Base-by-base conservation (phyloP, 2,888 invertebrate species). In the Pyralis farinalis region DNA sequence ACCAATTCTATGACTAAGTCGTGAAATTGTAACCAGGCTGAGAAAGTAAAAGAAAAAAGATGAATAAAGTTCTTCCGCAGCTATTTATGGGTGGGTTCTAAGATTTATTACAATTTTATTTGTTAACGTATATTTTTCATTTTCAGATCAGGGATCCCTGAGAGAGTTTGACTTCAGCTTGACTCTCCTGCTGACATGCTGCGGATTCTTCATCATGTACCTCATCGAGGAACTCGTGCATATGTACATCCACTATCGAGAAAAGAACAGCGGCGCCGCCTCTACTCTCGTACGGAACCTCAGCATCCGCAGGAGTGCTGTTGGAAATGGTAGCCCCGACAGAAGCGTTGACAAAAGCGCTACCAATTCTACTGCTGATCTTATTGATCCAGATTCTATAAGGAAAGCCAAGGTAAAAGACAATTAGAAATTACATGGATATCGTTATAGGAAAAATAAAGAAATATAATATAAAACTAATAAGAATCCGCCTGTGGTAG, bases 221-320 rank as follows among this genome's bases (percentile, higher is more conserved):
- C 78, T 95, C 6, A 92, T 96, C n/a, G 96, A 96, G 56, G 95
- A 96, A 63, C 54, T 93, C 34, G 94, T 95, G 1, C 95, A 96
- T 62, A 66, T 91, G 34, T 93, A 94, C 65, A 85, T 96, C 37
- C 90, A 91, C 61, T 67, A 77, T 3, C 73, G 92, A 31, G 89
- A 90, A 55, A 77, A 70, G 46, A 75, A 54, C 43, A 74, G 65
- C 42, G 77, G 79, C 0, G 55, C 64, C 11, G 39, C 54, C 0
- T 48, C 79, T 8, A 79, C 77, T 0, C 62, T 90, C 0, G 88
- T 86, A 22, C 71, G 90, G 43, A 88, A 86, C 48, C 59, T 90
- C 8, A 89, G 89, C 49, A 59, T 89, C 12, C 69, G 90, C 16
- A 70, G 70, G 49, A 89, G 88, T 50, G 61, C 71, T 5, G 22